Evolutionary conservation across 2,113 vertebrate species (phyloP).

Genomic region (Haemorhous mexicanus): DNA sequence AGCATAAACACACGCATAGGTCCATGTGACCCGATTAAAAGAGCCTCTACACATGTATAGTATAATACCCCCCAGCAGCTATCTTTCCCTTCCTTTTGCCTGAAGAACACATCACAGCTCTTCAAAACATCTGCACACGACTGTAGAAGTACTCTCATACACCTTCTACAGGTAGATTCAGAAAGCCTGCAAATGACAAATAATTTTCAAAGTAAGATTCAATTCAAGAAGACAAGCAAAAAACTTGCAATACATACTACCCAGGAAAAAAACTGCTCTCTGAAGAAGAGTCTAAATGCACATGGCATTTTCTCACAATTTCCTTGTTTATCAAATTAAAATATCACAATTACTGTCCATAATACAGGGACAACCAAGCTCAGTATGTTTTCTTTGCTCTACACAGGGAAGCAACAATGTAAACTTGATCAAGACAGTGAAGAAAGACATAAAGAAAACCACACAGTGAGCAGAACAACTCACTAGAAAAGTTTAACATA

Average conservation of each 20-base stretch:
- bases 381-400: background rate
- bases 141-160: background rate
- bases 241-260: background rate
- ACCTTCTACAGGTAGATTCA: background rate
- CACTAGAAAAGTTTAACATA: background rate
- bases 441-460: background rate
- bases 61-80: background rate
- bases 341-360: background rate
- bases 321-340: background rate
- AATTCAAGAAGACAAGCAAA: background rate
- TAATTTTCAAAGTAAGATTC: background rate
- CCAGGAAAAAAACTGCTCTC: background rate
- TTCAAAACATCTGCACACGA: background rate
- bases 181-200: background rate
- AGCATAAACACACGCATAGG: background rate
- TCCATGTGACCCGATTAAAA: background rate
- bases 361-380: background rate
- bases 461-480: background rate
- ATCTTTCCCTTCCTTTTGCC: background rate
- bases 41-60: no score
- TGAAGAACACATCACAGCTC: background rate
- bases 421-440: background rate
- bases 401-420: background rate
- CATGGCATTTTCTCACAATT: background rate
- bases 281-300: background rate